Base-by-base conservation (phyloP, 64 coral and sea anemone species). In the Pocillopora damicornis region DNA sequence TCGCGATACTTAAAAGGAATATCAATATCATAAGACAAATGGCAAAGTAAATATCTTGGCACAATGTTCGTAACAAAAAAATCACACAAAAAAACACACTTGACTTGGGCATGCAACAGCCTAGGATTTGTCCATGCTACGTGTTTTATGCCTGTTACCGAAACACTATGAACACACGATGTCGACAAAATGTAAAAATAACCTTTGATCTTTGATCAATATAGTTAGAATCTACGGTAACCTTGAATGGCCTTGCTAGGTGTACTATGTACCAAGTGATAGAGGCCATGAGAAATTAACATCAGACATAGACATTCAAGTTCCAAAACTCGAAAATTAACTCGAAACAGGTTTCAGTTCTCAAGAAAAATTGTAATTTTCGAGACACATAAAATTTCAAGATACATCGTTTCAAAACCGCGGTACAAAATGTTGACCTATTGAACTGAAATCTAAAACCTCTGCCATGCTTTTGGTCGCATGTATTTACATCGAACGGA, bases 391-490 rank as follows among this genome's bases (percentile, higher is more conserved):
- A 5, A 15, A 13, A 23, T 16, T 12, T 23, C 13, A 83, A 69
- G 71, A 72, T 12, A 58, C 56, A 15, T 15, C 2, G 13, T 38
- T 66, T 67, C 30, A 82, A 38, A 82, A 37, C 35, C 34, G 76
- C 17, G 45, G 20, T 1, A 66, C 22, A 1, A 35, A 42, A 18
- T 13, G 58, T 11, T 42, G 61, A 45, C 80, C 61, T 57, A 13
- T 15, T 72, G 64, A 72, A 71, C 37, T 71, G 35, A 71, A 84
- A 72, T 84, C 61, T 69, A 69, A 69, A 69, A 69, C 20, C 16
- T 63, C 11, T 1, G 20, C 20, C 18, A 22, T 18, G 23, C 20
- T 69, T n/a, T 69, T 5, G 3, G 20, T 69, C 66, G 18, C 1
- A 69, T n/a, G 66, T 69, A n/a, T 69, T n/a, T 63, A 17, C 66